Evolutionary conservation across 2,113 vertebrate genomes (phyloP).

Genomic region (Cyanoliseus patagonus): DNA sequence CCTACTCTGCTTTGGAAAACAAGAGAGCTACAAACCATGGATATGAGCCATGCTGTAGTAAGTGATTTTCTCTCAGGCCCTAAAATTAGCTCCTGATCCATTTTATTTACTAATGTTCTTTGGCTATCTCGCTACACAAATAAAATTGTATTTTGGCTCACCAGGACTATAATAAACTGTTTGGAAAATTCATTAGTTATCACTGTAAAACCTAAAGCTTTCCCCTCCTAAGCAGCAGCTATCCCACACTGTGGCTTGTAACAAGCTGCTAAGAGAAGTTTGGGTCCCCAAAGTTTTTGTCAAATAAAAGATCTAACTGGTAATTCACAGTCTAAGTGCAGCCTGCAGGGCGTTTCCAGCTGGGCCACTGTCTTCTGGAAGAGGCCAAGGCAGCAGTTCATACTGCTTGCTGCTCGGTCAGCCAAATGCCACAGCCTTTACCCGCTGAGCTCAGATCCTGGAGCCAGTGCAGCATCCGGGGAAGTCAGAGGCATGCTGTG

Average conservation of each 20-base stretch:
- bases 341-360: not conserved
- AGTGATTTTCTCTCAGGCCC: not conserved
- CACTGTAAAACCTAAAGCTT: not conserved
- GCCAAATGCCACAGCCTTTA: not conserved
- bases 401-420: not conserved
- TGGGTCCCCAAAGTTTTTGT: not conserved
- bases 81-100: not conserved
- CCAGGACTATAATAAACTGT: not conserved
- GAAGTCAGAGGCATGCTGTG: not conserved
- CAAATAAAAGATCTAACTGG: not conserved
- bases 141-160: not conserved
- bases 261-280: not conserved
- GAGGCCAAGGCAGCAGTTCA: not conserved
- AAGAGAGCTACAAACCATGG: not conserved
- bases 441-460: not conserved
- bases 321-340: not conserved
- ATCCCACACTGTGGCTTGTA: not conserved
- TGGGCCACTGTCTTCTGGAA: not conserved
- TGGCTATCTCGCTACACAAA: not conserved
- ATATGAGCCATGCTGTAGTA: not conserved
- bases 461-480: not conserved
- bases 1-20: not conserved
- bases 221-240: not conserved
- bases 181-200: not conserved
- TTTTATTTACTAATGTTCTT: constrained; percentile 7